phyloP scores from a whole-genome alignment of 2,888 invertebrate genomes.

The Pristionchus fissidentatus region DNA sequence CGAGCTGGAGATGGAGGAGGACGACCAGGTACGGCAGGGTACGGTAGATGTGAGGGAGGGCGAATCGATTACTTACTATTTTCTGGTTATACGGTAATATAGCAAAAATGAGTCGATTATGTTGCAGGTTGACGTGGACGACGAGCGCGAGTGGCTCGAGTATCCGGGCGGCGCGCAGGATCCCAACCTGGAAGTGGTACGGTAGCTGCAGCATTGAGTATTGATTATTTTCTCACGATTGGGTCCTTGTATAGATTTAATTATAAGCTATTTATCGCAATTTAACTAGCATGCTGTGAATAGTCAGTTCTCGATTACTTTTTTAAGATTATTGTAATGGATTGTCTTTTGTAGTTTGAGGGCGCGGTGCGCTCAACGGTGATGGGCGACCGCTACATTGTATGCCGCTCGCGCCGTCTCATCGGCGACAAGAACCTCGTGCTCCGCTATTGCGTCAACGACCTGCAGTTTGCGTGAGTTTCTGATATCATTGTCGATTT shows the following conservation, averaged over 20 bases:
- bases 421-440: conserved; percentile 58
- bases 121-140: conserved; percentile 18
- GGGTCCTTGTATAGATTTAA: too few species aligned
- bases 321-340: too few species aligned
- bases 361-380: conserved; percentile 9
- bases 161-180: background rate
- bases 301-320: too few species aligned
- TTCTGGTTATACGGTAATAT: background rate
- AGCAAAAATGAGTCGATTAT: too few species aligned
- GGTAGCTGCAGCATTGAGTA: background rate
- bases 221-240: too few species aligned
- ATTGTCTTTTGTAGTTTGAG: conserved; percentile 40
- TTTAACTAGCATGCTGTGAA: too few species aligned
- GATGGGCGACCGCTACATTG: conserved; percentile 41
- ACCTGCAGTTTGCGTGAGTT: conserved; percentile 54
- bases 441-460: conserved; percentile 61
- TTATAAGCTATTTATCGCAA: too few species aligned
- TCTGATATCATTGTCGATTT: background rate
- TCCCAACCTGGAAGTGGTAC: conserved; percentile 40
- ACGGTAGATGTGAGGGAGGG: background rate
- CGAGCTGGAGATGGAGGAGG: conserved; percentile 32
- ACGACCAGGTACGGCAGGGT: conserved; percentile 11
- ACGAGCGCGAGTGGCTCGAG: conserved; percentile 18
- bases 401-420: conserved; percentile 42
- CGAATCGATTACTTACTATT: background rate